Evolutionary conservation across 2,888 invertebrate species (phyloP).

Genomic region (Norana najaformis): DNA sequence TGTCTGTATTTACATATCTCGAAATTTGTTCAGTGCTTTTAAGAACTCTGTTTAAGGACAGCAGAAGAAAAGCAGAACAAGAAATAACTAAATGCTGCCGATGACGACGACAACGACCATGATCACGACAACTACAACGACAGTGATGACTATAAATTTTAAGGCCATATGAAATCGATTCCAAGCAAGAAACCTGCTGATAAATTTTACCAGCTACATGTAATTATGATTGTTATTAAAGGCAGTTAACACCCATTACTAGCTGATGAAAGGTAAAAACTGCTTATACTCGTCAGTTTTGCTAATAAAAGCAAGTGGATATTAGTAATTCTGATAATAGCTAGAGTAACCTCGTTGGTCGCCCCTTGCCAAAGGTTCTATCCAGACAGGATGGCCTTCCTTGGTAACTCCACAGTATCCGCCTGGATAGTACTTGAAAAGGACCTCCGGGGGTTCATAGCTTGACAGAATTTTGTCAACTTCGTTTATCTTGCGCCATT

Average conservation of each 20-base stretch:
- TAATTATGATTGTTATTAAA: background rate
- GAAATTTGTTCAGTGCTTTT: too few species aligned
- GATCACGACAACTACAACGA: background rate
- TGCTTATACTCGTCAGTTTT: background rate
- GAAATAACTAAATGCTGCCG: too few species aligned
- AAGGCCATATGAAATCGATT: background rate
- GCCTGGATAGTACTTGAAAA: conserved; percentile 76
- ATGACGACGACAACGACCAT: background rate
- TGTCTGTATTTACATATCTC: too few species aligned
- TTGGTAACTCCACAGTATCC: conserved; percentile 73
- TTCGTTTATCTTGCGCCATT: conserved; percentile 36
- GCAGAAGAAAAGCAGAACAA: background rate
- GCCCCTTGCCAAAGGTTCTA: conserved; percentile 79
- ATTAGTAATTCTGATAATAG: background rate
- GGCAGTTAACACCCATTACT: too few species aligned
- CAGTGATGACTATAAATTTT: background rate
- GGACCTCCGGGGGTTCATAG: conserved; percentile 57
- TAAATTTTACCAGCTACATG: too few species aligned
- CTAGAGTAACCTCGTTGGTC: conserved; percentile 69
- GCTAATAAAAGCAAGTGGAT: background rate
- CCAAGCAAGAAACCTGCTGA: background rate
- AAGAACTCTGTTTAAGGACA: background rate
- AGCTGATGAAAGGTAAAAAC: background rate
- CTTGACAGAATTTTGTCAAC: conserved; percentile 36
- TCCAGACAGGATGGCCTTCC: conserved; percentile 69